Percentiles rank a stretch among this genome's conserved stretches.
These are phyloP conservation scores for Thereva unica DNA, from an alignment of 2,888 invertebrate species.

Conservation along the genomic window DNA sequence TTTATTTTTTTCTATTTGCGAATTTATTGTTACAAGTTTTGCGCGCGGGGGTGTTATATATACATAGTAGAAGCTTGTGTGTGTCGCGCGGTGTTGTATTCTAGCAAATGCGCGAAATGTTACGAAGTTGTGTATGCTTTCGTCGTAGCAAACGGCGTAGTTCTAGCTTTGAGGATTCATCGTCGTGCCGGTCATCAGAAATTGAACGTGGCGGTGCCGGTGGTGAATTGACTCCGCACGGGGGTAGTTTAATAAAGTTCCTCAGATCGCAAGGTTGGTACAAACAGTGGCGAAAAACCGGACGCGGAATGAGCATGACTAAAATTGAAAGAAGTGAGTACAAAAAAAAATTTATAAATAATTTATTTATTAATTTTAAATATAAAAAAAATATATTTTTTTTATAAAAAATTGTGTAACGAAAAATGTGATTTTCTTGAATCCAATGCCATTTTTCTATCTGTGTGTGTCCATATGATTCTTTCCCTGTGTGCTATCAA, in stretches of 20 bases:
- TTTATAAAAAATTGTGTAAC: background rate
- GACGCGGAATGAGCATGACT: constrained; percentile 72
- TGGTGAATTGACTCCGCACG: constrained; percentile 42
- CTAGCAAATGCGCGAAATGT: constrained; percentile 47
- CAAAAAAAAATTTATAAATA: background rate
- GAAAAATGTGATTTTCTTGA: background rate
- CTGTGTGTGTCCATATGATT: too few relatives aligned
- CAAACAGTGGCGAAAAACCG: constrained; percentile 68
- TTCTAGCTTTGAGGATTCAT: constrained; percentile 57
- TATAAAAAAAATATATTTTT: background rate
- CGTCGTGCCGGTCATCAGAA: constrained; percentile 58
- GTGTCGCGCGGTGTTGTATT: background rate
- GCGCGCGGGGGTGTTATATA: background rate
- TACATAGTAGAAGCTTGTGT: background rate
- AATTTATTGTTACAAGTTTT: background rate
- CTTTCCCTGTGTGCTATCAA: too few relatives aligned
- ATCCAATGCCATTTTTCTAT: too few relatives aligned
- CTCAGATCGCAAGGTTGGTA: constrained; percentile 65
- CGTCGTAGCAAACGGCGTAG: constrained; percentile 55
- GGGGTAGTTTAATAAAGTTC: constrained; percentile 54
- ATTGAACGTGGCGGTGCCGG: constrained; percentile 54
- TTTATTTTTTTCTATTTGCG: too few relatives aligned
- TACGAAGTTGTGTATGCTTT: constrained; percentile 57
- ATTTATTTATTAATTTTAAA: background rate
- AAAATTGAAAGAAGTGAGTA: constrained; percentile 77